Base-by-base conservation (phyloP, 2,113 vertebrate species). In the Aplodontia rufa region DNA sequence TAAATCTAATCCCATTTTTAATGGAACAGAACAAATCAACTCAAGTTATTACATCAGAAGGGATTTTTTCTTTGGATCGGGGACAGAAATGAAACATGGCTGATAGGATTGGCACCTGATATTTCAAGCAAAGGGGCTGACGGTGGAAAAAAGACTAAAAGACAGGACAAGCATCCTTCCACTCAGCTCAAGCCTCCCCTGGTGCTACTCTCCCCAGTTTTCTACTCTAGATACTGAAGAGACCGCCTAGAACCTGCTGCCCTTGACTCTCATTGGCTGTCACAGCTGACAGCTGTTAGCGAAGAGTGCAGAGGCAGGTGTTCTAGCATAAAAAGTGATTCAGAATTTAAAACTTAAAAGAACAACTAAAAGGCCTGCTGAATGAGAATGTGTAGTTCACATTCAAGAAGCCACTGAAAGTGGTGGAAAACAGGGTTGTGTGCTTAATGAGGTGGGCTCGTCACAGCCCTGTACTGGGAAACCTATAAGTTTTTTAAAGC, bases 1-100 rank as follows among this genome's bases (percentile, higher is more conserved):
- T 53, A 93, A 72, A 0, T 86, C 62, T 83, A 78, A 90, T 92
- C 12, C n/a, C 22, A 90, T 83, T 90, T 85, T 90, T 64, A 49
- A 82, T 20, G 28, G 37, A 74, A 53, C 78, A 32, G 32, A 96
- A 71, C 64, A 91, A 32, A 6, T 82, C 19, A 53, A 83, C 49
- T 82, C 28, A 53, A 92, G 60, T 60, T 62, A 72, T 64, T 76
- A 51, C 53, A 86, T 84, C 26, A 42, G 89, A 75, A 79, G 75
- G 28, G 6, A 84, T 74, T 79, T 51, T 51, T 91, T 62, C 71
- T 80, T 87, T 8, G 30, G 85, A 58, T 28, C n/a, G 83, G 45
- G 11, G 26, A 91, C 47, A 95, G 78, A 81, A 49, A 91, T 60
- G 75, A 60, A 75, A 83, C 0, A 1, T 45, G 75, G n/a, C 49